Conservation (phyloP, 2,797 vertebrate genomes). For the Chaetophractus vellerosus region DNA sequence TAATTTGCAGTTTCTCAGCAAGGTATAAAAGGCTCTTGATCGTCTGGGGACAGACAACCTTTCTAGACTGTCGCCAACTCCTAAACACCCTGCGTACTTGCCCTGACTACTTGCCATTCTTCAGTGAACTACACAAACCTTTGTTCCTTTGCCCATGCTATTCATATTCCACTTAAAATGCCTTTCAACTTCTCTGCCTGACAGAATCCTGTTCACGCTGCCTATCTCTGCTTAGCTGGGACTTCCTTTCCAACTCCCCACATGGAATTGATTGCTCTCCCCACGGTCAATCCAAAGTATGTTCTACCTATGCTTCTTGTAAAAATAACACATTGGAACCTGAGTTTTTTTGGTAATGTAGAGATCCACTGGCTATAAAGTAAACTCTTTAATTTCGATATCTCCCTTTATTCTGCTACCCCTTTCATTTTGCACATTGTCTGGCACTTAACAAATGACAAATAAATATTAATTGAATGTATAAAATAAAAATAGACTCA, state of each 20-base stretch:
- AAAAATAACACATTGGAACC: background rate
- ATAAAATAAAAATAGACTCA: background rate
- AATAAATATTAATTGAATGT: background rate
- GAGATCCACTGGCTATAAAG: background rate
- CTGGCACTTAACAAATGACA: background rate
- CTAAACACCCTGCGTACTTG: background rate
- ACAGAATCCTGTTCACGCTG: background rate
- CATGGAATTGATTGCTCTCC: background rate
- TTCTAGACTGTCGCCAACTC: background rate
- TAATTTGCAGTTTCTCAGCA: background rate
- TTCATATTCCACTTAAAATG: background rate
- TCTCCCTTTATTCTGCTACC: background rate
- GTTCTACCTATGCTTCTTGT: background rate
- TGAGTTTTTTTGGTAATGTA: background rate
- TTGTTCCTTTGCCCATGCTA: background rate
- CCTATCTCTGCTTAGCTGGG: background rate
- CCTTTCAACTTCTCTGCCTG: background rate
- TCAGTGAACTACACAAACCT: background rate
- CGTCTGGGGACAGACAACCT: background rate
- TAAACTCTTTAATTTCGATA: background rate
- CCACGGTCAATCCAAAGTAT: background rate
- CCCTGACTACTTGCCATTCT: too few species aligned
- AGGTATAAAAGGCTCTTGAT: background rate
- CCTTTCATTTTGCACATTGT: slow-evolving; percentile 11
- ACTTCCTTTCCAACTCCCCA: background rate